Base-by-base conservation (phyloP, 2,113 vertebrate genomes). In the Sciurus niger region DNA sequence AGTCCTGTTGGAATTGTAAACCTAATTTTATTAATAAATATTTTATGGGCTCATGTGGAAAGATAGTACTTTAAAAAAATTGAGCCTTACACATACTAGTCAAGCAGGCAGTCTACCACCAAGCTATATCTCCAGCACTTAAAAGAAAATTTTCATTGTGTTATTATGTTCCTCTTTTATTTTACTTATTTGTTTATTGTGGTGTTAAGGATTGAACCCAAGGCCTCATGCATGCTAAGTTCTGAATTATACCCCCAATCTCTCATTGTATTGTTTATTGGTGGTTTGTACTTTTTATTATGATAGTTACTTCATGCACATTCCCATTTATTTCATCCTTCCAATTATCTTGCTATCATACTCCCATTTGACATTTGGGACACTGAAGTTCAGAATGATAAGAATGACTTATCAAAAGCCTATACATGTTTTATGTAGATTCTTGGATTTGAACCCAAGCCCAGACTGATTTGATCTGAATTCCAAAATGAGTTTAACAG, bases 251-350 rank as follows among this genome's bases (percentile, higher is more conserved):
- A 60, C 67, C 13, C 63, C 32, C 13, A 68, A 11, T 32, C 1
- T 34, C 32, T 68, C 68, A 51, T 89, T 82, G 90, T 96, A 53
- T 60, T 60, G 22, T 8, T 78, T 55, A 77, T 73, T 55, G 87
- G 60, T 83, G 46, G 76, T 83, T 28, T 58, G 46, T 53, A 12
- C 17, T 11, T 60, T 25, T 90, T 94, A 82, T 24, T 12, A 3
- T 76, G 76, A 16, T 89, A 76, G 74, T 28, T 82, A 46, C 32
- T 46, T 76, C 2, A 88, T 12, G 2, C 55, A 93, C 46, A 40
- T 83, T 80, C 13, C 55, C 30, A 48, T 84, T 63, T 95, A 43
- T 84, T 65, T 95, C 83, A 65, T 46, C 17, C 22, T 80, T 73
- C 65, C 6, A 37, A 55, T 90, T 74, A 80, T 85, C 51, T 90